These are phyloP conservation scores for Chelon labrosus DNA, from an alignment of 2,797 vertebrate genomes.

Conservation along the genomic window DNA sequence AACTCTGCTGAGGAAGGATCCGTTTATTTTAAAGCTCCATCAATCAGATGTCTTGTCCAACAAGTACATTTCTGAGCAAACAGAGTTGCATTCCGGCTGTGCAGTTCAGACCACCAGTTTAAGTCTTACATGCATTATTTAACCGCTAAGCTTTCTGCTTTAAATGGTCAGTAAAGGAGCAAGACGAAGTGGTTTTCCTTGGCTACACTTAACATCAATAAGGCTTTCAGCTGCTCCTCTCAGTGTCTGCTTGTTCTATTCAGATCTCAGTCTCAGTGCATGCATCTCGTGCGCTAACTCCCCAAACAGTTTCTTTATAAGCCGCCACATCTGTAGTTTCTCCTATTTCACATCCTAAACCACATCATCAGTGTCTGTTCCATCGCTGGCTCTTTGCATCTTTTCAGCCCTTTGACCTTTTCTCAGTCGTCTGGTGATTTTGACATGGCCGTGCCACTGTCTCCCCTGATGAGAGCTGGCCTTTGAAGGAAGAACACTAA, in stretches of 20 bases:
- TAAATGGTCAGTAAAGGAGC: slow-evolving; percentile 13
- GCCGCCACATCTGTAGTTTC: slow-evolving; percentile 6
- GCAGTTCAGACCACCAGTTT: slow-evolving; percentile 1
- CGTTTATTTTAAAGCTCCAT: neutral
- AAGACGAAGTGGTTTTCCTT: slow-evolving; percentile 10
- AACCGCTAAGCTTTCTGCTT: slow-evolving; percentile 14
- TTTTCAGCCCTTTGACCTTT: slow-evolving; percentile 75
- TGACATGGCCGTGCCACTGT: slow-evolving; percentile 78
- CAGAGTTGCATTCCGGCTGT: slow-evolving; percentile 5
- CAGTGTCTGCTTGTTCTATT: slow-evolving; percentile 4
- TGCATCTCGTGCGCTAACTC: slow-evolving; percentile 6
- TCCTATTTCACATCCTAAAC: slow-evolving; percentile 46
- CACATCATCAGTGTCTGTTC: slow-evolving; percentile 48
- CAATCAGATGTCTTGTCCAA: neutral
- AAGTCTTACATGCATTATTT: slow-evolving; percentile 12
- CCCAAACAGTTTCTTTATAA: slow-evolving; percentile 4
- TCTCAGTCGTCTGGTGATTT: slow-evolving; percentile 82
- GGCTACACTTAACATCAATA: neutral
- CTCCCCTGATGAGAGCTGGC: slow-evolving; percentile 61
- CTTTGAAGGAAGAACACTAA: slow-evolving; percentile 74
- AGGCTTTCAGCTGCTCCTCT: slow-evolving; percentile 17
- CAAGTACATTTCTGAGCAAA: slow-evolving; percentile 19
- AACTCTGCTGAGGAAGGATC: slow-evolving; percentile 5
- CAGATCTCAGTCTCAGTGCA: neutral
- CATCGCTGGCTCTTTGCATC: slow-evolving; percentile 58